phyloP scores from a whole-genome alignment of 2,888 invertebrate species.

The Sarcophaga variegata region DNA sequence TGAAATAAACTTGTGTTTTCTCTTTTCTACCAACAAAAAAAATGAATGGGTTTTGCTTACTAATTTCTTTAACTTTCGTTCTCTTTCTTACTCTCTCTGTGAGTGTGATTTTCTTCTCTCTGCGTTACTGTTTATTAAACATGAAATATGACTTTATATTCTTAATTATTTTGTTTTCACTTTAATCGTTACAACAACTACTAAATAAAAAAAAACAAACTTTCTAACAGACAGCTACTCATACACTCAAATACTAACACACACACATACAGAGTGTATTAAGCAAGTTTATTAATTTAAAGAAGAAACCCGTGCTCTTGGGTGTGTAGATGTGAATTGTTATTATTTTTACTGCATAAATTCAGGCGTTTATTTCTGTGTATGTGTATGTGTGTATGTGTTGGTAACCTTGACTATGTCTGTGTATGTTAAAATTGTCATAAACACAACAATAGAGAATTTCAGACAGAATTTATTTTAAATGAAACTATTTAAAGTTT shows the following conservation, averaged over 20 bases:
- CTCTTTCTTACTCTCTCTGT: neutral
- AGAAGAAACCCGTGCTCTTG: neutral
- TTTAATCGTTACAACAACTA: neutral
- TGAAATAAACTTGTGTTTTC: constrained; percentile 26
- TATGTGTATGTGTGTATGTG: no score
- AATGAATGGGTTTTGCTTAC: no score
- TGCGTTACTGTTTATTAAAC: constrained; percentile 16
- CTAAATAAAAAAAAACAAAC: neutral
- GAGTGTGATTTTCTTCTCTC: neutral
- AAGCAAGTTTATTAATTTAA: neutral
- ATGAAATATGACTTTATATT: constrained; percentile 40
- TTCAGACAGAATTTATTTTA: no score
- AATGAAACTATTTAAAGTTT: neutral
- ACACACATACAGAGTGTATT: neutral
- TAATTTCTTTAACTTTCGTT: no score
- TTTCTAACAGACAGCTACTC: neutral
- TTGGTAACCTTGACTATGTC: neutral
- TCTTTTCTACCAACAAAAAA: neutral
- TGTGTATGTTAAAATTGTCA: neutral
- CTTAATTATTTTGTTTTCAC: constrained; percentile 1
- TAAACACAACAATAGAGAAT: neutral
- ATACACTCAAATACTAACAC: neutral
- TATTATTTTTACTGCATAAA: no score
- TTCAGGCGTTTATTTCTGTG: no score
- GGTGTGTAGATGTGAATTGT: neutral